These are phyloP conservation scores for Arnoldichthys spilopterus DNA, from an alignment of 2,797 vertebrate genomes.

Conservation along the genomic window DNA sequence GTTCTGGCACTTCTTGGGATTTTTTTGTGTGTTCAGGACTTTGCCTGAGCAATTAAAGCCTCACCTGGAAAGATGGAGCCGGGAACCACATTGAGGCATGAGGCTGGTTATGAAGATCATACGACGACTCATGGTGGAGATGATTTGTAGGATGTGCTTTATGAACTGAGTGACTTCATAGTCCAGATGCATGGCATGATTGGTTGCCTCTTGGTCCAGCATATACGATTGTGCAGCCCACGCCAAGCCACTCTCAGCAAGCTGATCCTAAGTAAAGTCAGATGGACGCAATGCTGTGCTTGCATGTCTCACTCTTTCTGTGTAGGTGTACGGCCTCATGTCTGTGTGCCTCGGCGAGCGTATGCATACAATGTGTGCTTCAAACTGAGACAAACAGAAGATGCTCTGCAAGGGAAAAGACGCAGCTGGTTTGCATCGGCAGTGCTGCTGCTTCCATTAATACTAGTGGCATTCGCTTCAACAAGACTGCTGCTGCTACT, in stretches of 20 bases:
- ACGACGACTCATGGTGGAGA: conserved; percentile 65
- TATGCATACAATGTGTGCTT: conserved; percentile 53
- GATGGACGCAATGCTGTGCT: conserved; percentile 44
- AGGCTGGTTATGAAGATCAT: conserved; percentile 60
- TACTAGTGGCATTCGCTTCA: conserved; percentile 59
- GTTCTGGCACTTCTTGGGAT: conserved; percentile 5
- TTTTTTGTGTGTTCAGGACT: background rate
- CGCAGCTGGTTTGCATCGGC: conserved; percentile 70
- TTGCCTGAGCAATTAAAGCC: conserved; percentile 31
- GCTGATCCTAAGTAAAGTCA: conserved; percentile 52
- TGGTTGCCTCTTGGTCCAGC: conserved; percentile 63
- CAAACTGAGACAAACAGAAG: conserved; percentile 64
- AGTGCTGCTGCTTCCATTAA: conserved; percentile 63
- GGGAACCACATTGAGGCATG: conserved; percentile 1
- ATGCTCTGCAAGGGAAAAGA: conserved; percentile 59
- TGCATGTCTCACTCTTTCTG: conserved; percentile 53
- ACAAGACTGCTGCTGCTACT: conserved; percentile 62
- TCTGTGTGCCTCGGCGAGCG: conserved; percentile 19
- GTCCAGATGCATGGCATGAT: conserved; percentile 66
- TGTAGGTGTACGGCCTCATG: conserved; percentile 46
- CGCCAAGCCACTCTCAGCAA: conserved; percentile 65
- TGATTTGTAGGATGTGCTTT: conserved; percentile 69
- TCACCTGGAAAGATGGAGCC: conserved; percentile 18
- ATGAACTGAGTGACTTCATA: conserved; percentile 69
- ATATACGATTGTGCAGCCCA: conserved; percentile 58